phyloP scores from a whole-genome alignment of 1,140 invertebrate species.

The Cataglyphis hispanica region DNA sequence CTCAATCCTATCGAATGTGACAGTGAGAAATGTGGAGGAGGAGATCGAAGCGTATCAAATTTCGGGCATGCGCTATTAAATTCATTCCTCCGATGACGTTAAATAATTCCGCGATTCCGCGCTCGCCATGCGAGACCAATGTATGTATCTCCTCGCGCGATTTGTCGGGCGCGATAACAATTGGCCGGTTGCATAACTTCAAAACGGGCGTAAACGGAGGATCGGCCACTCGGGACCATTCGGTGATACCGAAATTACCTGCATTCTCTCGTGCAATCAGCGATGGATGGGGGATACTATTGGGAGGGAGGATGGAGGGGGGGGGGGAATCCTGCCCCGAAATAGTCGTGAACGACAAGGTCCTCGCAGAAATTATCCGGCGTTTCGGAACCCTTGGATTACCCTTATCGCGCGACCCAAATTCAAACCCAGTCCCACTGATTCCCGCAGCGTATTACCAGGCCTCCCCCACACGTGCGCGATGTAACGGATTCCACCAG shows the following conservation, averaged over 20 bases:
- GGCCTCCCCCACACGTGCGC: conserved; percentile 34
- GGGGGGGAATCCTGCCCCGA: not conserved
- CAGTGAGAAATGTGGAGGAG: not conserved
- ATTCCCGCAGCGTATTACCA: conserved; percentile 65
- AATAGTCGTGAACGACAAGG: conserved; percentile 58
- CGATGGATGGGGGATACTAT: not conserved
- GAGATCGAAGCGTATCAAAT: not conserved
- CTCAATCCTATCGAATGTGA: not conserved
- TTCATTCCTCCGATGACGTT: conserved; percentile 42
- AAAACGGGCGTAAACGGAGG: conserved; percentile 52
- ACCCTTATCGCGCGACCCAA: conserved; percentile 73
- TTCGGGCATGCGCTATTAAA: not conserved
- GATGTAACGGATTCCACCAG: conserved; percentile 66
- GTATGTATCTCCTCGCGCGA: conserved; percentile 42
- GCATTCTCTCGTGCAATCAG: conserved; percentile 50
- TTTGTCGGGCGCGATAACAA: conserved; percentile 68
- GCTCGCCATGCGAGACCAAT: conserved; percentile 39
- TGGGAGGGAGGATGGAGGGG: not conserved
- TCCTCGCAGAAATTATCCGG: conserved; percentile 74
- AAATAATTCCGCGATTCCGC: conserved; percentile 53
- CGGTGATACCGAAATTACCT: conserved; percentile 59
- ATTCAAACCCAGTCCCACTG: conserved; percentile 59
- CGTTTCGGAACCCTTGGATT: conserved; percentile 74
- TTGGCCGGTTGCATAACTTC: conserved; percentile 55
- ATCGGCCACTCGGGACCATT: conserved; percentile 55